phyloP scores from a whole-genome alignment of 2,797 vertebrate species.

The Labeo calbasu region DNA sequence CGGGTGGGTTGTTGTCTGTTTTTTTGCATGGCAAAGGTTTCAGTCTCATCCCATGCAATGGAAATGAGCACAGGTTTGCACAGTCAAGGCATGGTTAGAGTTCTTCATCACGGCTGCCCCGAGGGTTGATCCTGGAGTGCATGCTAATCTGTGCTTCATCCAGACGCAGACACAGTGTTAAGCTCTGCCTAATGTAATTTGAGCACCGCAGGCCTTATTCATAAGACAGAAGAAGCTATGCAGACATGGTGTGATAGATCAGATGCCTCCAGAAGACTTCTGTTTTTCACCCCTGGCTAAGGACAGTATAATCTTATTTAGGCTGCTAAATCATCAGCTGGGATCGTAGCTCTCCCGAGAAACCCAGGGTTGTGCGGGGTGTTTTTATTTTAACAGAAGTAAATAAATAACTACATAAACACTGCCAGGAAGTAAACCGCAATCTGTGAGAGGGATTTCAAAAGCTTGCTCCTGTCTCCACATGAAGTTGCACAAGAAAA shows the following conservation, averaged over 20 bases:
- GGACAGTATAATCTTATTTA: slow-evolving; percentile 79
- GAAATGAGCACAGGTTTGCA: slow-evolving; percentile 59
- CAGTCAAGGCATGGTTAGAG: slow-evolving; percentile 65
- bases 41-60: slow-evolving; percentile 65
- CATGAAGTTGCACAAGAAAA: slow-evolving; percentile 47
- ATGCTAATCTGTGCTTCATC: slow-evolving; percentile 75
- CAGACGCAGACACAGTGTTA: slow-evolving; percentile 68
- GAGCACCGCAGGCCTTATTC: slow-evolving; percentile 65
- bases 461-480: slow-evolving; percentile 65
- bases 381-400: slow-evolving; percentile 62
- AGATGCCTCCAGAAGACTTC: slow-evolving; percentile 76
- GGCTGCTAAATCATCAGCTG: slow-evolving; percentile 81
- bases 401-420: slow-evolving; percentile 29
- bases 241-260: slow-evolving; percentile 79
- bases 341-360: slow-evolving; percentile 75
- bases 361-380: slow-evolving; percentile 71
- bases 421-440: slow-evolving; percentile 69
- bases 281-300: slow-evolving; percentile 77
- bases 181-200: slow-evolving; percentile 77
- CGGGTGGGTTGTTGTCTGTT: slow-evolving; percentile 65
- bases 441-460: slow-evolving; percentile 60
- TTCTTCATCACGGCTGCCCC: slow-evolving; percentile 58
- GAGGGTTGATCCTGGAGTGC: slow-evolving; percentile 59
- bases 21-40: slow-evolving; percentile 62
- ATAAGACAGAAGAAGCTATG: slow-evolving; percentile 58